A percentile compares a stretch with the other conserved stretches of the same genome.
Evolutionary conservation across 1,140 invertebrate species (phyloP).

Genomic region (Phenacoccus solenopsis): DNA sequence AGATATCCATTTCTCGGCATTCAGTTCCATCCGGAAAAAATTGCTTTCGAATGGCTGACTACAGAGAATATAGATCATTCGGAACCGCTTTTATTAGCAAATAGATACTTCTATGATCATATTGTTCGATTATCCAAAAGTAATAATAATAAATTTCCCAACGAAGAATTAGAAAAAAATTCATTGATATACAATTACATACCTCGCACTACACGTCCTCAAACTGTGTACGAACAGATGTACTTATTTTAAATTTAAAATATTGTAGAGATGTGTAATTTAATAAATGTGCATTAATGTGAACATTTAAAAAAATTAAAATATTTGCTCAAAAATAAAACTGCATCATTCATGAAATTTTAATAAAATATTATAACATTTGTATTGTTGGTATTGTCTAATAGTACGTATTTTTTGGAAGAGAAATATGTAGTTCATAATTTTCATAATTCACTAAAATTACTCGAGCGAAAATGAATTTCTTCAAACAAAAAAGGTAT

Average conservation of each 20-base stretch:
- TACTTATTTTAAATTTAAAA: background rate
- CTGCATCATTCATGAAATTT: no score
- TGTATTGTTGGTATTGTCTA: no score
- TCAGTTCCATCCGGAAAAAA: conserved; percentile 88
- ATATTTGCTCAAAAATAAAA: no score
- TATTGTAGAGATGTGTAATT: background rate
- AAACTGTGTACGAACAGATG: background rate
- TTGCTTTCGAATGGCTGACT: conserved; percentile 57
- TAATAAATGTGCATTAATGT: background rate
- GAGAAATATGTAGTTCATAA: no score
- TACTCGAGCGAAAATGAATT: background rate
- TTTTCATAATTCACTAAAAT: no score
- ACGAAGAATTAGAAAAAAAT: background rate
- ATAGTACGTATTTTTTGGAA: no score
- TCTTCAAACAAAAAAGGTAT: background rate
- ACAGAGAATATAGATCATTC: conserved; percentile 46
- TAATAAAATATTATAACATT: no score
- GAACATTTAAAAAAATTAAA: background rate
- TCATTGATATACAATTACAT: background rate
- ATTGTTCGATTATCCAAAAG: conserved; percentile 16
- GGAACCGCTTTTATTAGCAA: conserved; percentile 41
- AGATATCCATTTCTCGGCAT: conserved; percentile 68
- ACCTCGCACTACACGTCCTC: background rate
- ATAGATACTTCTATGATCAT: conserved; percentile 74
- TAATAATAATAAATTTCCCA: background rate